Evolutionary conservation across 1,140 invertebrate species (phyloP).

Genomic region (Penaeus chinensis): DNA sequence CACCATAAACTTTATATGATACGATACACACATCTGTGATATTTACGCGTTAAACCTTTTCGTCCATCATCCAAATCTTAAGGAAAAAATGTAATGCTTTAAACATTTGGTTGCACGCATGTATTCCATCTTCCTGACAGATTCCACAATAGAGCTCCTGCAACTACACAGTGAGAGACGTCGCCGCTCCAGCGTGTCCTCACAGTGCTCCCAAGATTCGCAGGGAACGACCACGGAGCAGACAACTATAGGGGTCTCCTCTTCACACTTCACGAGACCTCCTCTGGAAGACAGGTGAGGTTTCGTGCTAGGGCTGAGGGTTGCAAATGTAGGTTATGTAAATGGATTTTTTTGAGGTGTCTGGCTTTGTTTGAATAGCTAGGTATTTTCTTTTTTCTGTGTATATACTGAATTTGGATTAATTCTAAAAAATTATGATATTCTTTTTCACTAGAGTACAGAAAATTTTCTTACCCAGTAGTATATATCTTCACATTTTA

Average conservation of each 20-base stretch:
- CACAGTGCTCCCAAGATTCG: slow-evolving; percentile 41
- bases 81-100: not conserved
- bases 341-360: too few relatives aligned
- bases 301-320: not conserved
- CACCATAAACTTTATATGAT: not conserved
- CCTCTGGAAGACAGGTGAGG: slow-evolving; percentile 76
- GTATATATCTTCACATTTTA: too few relatives aligned
- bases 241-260: not conserved
- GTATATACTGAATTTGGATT: too few relatives aligned
- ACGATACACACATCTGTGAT: too few relatives aligned
- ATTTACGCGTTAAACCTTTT: too few relatives aligned
- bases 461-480: too few relatives aligned
- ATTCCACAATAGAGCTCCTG: not conserved
- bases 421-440: too few relatives aligned
- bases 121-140: not conserved
- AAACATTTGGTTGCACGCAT: not conserved
- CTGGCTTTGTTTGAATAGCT: too few relatives aligned
- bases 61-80: not conserved
- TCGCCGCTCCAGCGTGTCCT: slow-evolving; percentile 27
- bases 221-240: slow-evolving; percentile 20
- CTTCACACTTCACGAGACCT: slow-evolving; percentile 74
- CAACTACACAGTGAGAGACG: not conserved
- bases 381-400: not conserved
- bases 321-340: not conserved
- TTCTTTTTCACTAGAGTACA: too few relatives aligned